Evolutionary conservation across 1,140 invertebrate genomes (phyloP), one percentile per base, ranked within the genome.

Genomic region (Battus philenor): DNA sequence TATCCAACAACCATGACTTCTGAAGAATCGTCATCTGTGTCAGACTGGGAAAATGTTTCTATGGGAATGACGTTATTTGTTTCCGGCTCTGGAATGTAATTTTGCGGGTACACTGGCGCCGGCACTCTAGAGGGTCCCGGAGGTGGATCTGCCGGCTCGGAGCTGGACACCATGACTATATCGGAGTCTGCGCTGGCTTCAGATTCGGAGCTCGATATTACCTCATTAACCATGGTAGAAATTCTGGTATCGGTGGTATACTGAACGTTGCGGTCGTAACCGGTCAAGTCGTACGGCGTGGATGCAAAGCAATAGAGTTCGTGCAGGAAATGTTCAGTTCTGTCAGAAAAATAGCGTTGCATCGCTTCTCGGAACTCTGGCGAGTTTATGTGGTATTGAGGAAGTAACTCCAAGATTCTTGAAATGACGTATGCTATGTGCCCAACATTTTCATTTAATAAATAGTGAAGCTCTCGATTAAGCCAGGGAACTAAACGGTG

Each of bases 401-500:
- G 87, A 15, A 97, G 84, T n/a, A 91, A 66, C 16, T 91, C 89
- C 53, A 93, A 77, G 29, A 97, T 94, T 8, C 91, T 66, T 39
- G 90, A 83, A 43, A 94, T 75, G 1, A 95, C 88, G 56, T 91
- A 90, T 15, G 90, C 86, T 17, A 91, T 86, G 50, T 91, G 89
- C 6, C 74, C 76, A n/a, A 85, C 66, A 59, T 89, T 88, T 55
- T 91, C 81, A 56, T 88, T 85, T 39, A 92, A 63, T 47, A 96
- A 69, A 60, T 91, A 92, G 73, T 90, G 89, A 8, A 98, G 83
- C 86, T 98, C 96, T 46, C 96, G 87, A 66, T 93, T 93, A 1
- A 98, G 85, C 95, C 95, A 98, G 0, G 94, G 94, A 32, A 95
- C 90, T 20, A 98, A 77, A 1, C 96, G 90, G 75, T 94, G 91